Percentiles rank a stretch among this genome's conserved stretches.
Evolutionary conservation across 2,113 vertebrate species (phyloP).

Genomic region (Hemicordylus capensis): DNA sequence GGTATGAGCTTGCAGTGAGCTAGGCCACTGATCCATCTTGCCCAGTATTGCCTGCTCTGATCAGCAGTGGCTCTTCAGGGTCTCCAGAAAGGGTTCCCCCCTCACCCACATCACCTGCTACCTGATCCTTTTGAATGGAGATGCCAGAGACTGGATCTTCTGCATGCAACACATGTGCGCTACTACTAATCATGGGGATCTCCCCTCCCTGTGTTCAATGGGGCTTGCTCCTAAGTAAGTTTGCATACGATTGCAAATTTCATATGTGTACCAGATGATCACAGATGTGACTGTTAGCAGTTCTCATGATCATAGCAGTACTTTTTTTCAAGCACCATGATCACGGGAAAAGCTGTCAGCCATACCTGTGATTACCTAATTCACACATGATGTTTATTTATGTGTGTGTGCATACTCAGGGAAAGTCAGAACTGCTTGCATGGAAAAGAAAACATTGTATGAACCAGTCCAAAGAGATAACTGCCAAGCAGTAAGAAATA

Average conservation of each 20-base stretch:
- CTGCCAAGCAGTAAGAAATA: background rate
- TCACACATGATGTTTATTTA: background rate
- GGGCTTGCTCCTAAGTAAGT: background rate
- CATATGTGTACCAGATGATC: background rate
- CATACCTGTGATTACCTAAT: background rate
- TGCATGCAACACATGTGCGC: too few relatives aligned
- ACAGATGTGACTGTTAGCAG: background rate
- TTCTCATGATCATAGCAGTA: background rate
- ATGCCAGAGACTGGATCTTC: too few relatives aligned
- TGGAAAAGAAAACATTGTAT: background rate
- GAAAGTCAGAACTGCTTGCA: background rate
- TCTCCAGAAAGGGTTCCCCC: too few relatives aligned
- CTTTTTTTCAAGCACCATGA: background rate
- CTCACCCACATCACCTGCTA: too few relatives aligned
- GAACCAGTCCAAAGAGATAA: background rate
- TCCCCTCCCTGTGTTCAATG: background rate
- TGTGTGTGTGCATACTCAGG: background rate
- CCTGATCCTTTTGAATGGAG: too few relatives aligned
- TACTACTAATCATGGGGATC: too few relatives aligned
- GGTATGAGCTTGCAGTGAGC: too few relatives aligned
- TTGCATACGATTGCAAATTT: background rate
- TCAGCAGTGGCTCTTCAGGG: too few relatives aligned
- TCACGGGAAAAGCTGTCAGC: background rate
- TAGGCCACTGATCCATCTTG: too few relatives aligned
- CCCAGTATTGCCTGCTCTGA: too few relatives aligned